A percentile compares a stretch with the other conserved stretches of the same genome.
These are phyloP conservation scores for Ceriagrion tenellum DNA, from an alignment of 2,888 invertebrate genomes.

Conservation along the genomic window DNA sequence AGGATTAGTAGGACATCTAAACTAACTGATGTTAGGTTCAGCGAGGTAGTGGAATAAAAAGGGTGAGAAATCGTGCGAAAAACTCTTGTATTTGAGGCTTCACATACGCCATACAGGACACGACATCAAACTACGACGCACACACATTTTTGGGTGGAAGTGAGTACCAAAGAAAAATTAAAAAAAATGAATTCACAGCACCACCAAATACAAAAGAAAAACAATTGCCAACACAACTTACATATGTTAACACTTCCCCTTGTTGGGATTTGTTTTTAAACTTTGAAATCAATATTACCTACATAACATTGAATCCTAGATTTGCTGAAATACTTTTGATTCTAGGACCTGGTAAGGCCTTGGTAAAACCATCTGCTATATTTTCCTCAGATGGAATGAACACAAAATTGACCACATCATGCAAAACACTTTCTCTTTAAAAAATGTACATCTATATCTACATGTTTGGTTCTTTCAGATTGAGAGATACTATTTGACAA, in stretches of 20 bases:
- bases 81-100: too few relatives aligned
- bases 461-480: too few relatives aligned
- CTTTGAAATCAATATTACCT: background rate
- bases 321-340: background rate
- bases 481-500: background rate
- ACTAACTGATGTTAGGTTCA: too few relatives aligned
- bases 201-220: background rate
- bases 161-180: too few relatives aligned
- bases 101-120: too few relatives aligned
- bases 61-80: too few relatives aligned
- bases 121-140: too few relatives aligned
- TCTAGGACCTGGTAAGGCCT: background rate
- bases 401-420: background rate
- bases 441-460: background rate
- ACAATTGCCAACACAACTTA: background rate
- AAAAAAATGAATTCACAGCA: background rate
- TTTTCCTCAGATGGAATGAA: too few relatives aligned
- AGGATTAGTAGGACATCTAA: too few relatives aligned
- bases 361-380: background rate
- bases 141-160: too few relatives aligned
- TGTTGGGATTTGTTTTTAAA: background rate
- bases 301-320: background rate
- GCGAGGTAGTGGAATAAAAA: too few relatives aligned
- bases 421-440: background rate
- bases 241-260: background rate